Base-by-base conservation (phyloP, 2,888 invertebrate species). In the Caenorhabditis doughertyi region DNA sequence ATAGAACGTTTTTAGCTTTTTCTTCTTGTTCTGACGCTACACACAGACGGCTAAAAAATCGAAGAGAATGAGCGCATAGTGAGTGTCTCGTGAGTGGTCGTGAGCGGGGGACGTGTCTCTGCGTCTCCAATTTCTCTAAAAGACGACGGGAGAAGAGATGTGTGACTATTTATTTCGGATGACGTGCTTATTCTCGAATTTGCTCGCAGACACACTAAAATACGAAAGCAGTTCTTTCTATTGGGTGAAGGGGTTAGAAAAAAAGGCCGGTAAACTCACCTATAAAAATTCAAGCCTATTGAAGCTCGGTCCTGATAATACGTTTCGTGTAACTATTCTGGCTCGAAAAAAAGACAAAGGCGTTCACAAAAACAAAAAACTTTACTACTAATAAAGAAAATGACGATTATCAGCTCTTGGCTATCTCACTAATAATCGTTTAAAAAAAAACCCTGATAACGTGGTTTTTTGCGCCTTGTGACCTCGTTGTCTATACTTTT, bases 41-140 rank as follows among this genome's bases (percentile, higher is more conserved):
- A 65, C 56, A 35, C 58, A 65, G 35, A 35, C 65, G n/a, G 47
- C 76, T 56, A 60, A 67, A 79, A 79, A 79, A 79, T 79, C 79
- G 79, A 79, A 79, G 72, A 8, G 71, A 56, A 71, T 68, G 79
- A 79, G 79, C 55, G 79, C 42, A 25, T 47, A 9, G 79, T 70
- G 72, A 72, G 72, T 67, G 79, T 62, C 49, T 71, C 47, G 71
- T 79, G 79, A 79, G 70, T 53, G 70, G 77, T 53, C 13, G 74
- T 65, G 74, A 74, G 74, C 44, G 65, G 18, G 25, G 18, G 55
- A 29, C 23, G 29, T 42, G 25, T 49, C 29, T 76, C 76, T 76
- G 76, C 76, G 76, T 67, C 67, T 56, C 32, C 32, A 58, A 47
- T 47, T 7, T 18, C 18, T 18, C n/a, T 3, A 29, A 49, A 27